phyloP scores from a whole-genome alignment of 2,888 invertebrate species.

The Pristionchus japonicus region DNA sequence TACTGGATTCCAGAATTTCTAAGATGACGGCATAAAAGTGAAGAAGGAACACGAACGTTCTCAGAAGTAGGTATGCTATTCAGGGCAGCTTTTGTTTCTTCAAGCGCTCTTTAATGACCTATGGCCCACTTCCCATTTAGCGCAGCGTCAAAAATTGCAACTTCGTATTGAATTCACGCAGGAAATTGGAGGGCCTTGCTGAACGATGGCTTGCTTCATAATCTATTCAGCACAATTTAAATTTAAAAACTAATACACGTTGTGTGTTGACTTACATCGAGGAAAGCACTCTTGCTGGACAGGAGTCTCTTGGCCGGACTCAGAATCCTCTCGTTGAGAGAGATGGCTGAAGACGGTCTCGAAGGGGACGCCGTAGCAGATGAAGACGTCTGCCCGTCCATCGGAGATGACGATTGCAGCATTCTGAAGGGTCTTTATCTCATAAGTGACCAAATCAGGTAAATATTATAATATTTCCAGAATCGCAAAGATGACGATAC shows the following conservation, averaged over 20 bases:
- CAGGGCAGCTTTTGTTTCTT: not conserved
- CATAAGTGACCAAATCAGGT: too few relatives aligned
- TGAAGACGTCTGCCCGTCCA: not conserved
- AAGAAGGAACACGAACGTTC: not conserved
- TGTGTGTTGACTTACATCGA: constrained; percentile 33
- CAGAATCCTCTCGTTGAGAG: constrained; percentile 9
- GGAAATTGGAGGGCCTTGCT: too few relatives aligned
- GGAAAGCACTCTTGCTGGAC: constrained; percentile 13
- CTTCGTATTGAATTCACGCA: too few relatives aligned
- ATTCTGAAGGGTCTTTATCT: constrained; percentile 39
- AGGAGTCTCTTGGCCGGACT: constrained; percentile 11
- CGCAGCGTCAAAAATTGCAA: not conserved
- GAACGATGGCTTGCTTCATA: too few relatives aligned
- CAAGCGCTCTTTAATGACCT: not conserved
- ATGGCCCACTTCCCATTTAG: not conserved
- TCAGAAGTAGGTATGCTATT: not conserved
- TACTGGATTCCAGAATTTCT: not conserved
- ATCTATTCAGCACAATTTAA: too few relatives aligned
- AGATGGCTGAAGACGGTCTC: not conserved
- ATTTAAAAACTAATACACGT: too few relatives aligned
- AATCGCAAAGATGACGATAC: too few relatives aligned
- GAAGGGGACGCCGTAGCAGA: not conserved
- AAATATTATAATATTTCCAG: too few relatives aligned
- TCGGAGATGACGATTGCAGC: not conserved
- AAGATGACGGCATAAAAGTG: not conserved